A percentile compares a stretch with the other conserved stretches of the same genome.
Evolutionary conservation across 2,888 invertebrate species (phyloP).

Genomic region (Siphlonurus alternatus): DNA sequence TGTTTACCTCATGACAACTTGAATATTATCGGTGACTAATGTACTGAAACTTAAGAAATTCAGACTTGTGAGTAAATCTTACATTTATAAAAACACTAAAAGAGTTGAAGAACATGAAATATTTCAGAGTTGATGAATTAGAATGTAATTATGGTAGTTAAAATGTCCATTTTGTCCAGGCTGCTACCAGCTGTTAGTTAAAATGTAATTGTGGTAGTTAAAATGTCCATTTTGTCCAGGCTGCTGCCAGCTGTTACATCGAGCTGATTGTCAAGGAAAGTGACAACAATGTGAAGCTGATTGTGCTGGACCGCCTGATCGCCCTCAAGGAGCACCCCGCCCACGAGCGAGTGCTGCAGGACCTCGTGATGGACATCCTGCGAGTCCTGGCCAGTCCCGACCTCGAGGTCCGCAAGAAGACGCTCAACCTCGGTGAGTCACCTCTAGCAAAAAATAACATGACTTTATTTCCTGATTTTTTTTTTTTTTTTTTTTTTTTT

Average conservation of each 20-base stretch:
- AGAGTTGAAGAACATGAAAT: too few relatives aligned
- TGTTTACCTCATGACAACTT: too few relatives aligned
- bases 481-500: too few relatives aligned
- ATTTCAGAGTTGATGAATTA: not conserved
- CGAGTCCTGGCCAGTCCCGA: conserved; percentile 85
- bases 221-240: conserved; percentile 27
- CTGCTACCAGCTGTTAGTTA: conserved; percentile 96
- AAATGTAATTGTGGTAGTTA: too few relatives aligned
- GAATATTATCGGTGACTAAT: too few relatives aligned
- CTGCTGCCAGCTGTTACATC: conserved; percentile 95
- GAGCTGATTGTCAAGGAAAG: conserved; percentile 98
- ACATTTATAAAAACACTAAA: too few relatives aligned
- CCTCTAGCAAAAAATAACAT: not conserved
- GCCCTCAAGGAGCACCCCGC: conserved; percentile 67
- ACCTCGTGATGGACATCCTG: conserved; percentile 93
- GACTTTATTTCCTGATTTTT: too few relatives aligned
- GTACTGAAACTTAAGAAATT: too few relatives aligned
- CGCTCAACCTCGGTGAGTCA: conserved; percentile 44
- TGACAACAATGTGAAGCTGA: conserved; percentile 98
- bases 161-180: conserved; percentile 27
- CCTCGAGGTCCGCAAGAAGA: conserved; percentile 83
- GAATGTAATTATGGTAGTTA: too few relatives aligned
- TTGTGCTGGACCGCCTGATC: conserved; percentile 85
- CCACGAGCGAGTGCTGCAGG: conserved; percentile 70
- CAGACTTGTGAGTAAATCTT: too few relatives aligned